These are phyloP conservation scores for Hirtodrosophila alboralis DNA, from an alignment of 2,888 invertebrate species.

Conservation along the genomic window DNA sequence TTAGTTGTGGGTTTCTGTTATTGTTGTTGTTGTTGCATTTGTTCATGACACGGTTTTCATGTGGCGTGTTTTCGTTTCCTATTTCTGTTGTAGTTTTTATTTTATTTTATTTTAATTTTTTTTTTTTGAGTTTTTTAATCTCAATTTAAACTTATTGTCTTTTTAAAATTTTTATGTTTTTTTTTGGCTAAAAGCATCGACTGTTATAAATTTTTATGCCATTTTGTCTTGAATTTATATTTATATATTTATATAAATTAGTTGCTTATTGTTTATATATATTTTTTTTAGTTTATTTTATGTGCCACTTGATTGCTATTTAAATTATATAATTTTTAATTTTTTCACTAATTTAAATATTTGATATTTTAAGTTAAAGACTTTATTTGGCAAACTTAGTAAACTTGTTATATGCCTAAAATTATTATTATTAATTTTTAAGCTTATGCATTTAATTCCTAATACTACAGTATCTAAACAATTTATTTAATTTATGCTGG, in stretches of 20 bases:
- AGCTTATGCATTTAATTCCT: too few species aligned
- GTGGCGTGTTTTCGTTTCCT: slow-evolving; percentile 68
- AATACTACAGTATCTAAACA: too few species aligned
- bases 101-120: slow-evolving; percentile 17
- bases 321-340: background rate
- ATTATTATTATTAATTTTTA: too few species aligned
- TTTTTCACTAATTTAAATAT: too few species aligned
- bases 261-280: slow-evolving; percentile 3
- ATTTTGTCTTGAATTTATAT: slow-evolving; percentile 9
- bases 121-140: slow-evolving; percentile 12
- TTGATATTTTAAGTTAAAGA: too few species aligned
- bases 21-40: slow-evolving; percentile 70
- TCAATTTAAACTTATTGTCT: slow-evolving; percentile 27
- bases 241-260: too few species aligned
- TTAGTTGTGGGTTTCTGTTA: slow-evolving; percentile 64
- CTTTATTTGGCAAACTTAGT: too few species aligned
- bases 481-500: too few species aligned
- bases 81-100: slow-evolving; percentile 39
- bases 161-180: slow-evolving; percentile 15
- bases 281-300: slow-evolving; percentile 1
- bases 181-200: slow-evolving; percentile 10
- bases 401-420: too few species aligned
- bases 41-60: slow-evolving; percentile 81
- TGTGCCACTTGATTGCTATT: background rate
- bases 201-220: slow-evolving; percentile 8